Evolutionary conservation across 2,888 invertebrate genomes (phyloP).

Genomic region (Taenaris catops): DNA sequence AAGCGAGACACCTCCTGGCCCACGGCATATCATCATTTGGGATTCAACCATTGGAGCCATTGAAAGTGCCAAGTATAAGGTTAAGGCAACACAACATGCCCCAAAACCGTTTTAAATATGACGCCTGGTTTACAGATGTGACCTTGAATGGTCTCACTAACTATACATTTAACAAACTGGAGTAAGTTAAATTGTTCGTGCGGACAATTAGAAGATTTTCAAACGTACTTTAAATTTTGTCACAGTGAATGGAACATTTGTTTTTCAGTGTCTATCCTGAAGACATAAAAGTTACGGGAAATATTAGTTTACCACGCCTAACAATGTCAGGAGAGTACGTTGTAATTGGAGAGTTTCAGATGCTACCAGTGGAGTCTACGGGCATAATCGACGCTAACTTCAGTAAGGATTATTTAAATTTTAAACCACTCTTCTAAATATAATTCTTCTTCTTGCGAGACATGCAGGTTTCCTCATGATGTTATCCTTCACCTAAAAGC

Average conservation of each 20-base stretch:
- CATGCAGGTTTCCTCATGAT: too few species aligned
- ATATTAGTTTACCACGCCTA: conserved; percentile 61
- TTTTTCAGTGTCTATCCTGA: conserved; percentile 59
- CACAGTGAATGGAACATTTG: too few species aligned
- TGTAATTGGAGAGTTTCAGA: conserved; percentile 74
- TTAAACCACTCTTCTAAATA: too few species aligned
- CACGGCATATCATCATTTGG: conserved; percentile 79
- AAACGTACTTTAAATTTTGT: too few species aligned
- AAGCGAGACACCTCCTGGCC: conserved; percentile 68
- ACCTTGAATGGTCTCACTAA: conserved; percentile 66
- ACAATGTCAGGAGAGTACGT: conserved; percentile 64
- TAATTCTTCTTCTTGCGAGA: too few species aligned
- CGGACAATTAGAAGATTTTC: too few species aligned
- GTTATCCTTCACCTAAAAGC: too few species aligned
- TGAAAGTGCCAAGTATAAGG: conserved; percentile 77
- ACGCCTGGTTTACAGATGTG: conserved; percentile 72
- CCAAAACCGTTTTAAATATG: conserved; percentile 69
- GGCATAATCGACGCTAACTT: conserved; percentile 80
- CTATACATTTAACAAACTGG: conserved; percentile 69
- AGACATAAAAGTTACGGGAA: conserved; percentile 58
- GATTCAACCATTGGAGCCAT: conserved; percentile 80
- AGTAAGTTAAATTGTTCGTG: conserved; percentile 62
- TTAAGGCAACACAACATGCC: conserved; percentile 76
- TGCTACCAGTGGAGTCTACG: conserved; percentile 77
- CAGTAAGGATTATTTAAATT: conserved; percentile 69